Evolutionary conservation across 2,113 vertebrate species (phyloP), one percentile per base, ranked within the genome.

Genomic region (Tapirus terrestris): DNA sequence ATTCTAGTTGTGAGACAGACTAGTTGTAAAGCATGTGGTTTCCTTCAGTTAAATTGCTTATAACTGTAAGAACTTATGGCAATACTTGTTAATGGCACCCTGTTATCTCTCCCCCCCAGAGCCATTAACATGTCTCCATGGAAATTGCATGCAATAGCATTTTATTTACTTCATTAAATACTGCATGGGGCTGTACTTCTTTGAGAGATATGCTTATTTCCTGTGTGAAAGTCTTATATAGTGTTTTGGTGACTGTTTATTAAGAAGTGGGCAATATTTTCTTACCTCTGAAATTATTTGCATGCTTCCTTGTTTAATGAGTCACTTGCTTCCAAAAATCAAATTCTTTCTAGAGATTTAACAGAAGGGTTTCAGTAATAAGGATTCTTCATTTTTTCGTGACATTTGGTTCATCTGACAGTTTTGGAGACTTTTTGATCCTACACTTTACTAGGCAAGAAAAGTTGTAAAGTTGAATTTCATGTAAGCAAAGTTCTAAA

Each of bases 131-230:
- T 56, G 68, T 67, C 86, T 79, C 94, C 68, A 31, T 58, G 39
- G 75, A 94, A 96, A 97, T 14, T 75, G 25, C 68, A 89, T 3
- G 77, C 76, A 86, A 67, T 33, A 58, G 93, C 56, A 18, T 91
- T 85, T 93, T 96, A 86, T 82, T 97, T 97, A 72, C 72, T 86
- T 97, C 45, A 89, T 96, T 83, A 91, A 93, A 86, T 89, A 81
- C 36, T 17, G 10, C 4, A 31, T 10, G 33, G 65, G 48, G 80
- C 43, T 84, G 33, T 63, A 79, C 68, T 72, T 90, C 77, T 92
- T 89, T 43, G 48, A 21, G 5, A 92, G 43, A 70, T 51, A 83
- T n/a, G 33, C 70, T 94, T 91, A 89, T 89, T 65, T 95, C 39
- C 43, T 84, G 20, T 3, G 9, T 43, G 58, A 96, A 96, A 80